Conservation (phyloP, 92 coral and sea anemone genomes). For the Siderastrea radians region DNA sequence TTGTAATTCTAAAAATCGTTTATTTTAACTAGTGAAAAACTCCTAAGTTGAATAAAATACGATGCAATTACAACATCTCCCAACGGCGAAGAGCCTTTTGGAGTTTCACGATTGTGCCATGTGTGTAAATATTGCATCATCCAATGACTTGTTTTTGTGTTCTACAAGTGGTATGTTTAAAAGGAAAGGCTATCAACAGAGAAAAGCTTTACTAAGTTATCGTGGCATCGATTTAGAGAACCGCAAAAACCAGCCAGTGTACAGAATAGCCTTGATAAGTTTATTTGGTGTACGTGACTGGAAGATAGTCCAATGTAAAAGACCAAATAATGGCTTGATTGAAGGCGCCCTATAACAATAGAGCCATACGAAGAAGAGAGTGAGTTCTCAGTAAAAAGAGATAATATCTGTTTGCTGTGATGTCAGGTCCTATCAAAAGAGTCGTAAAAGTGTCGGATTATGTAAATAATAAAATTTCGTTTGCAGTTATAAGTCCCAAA, state of each 20-base stretch:
- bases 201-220: background rate
- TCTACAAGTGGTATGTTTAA: background rate
- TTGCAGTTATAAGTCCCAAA: background rate
- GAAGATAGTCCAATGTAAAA: background rate
- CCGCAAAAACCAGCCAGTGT: background rate
- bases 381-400: background rate
- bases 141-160: background rate
- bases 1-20: background rate
- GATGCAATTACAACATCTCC: background rate
- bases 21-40: background rate
- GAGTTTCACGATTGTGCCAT: background rate
- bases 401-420: background rate
- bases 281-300: background rate
- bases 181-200: no score
- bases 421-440: background rate
- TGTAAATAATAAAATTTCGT: constrained; percentile 1
- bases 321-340: background rate
- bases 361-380: background rate
- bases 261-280: background rate
- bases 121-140: constrained; percentile 42
- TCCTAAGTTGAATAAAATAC: background rate
- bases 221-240: background rate
- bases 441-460: constrained; percentile 6
- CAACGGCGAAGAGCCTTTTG: background rate
- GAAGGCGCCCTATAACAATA: background rate